Base-by-base conservation (phyloP, 2,113 vertebrate species). In the Epinephelus cyanopodus region DNA sequence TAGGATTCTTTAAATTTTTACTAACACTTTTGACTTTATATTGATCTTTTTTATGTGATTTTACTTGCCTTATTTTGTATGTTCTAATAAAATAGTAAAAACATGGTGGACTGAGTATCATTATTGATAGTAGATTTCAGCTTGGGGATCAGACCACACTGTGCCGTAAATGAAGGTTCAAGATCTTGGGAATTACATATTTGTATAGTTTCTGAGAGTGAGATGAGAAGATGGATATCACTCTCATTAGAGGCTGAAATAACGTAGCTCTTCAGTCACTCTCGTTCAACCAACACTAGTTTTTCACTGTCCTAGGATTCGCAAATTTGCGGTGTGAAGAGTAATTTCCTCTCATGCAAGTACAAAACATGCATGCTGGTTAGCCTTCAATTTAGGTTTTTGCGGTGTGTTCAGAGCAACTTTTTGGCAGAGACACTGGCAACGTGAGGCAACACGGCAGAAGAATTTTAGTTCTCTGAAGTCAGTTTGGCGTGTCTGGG, bases 71-170 rank as follows among this genome's bases (percentile, higher is more conserved):
- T 0, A 23, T 58, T 67, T 37, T 77, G 10, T 27, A 79, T 50
- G 9, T 70, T 11, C 27, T 74, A 19, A 42, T 4, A n/a, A 62
- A 72, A 69, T 53, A 78, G 69, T 54, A 4, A 37, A 37, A 37
- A 25, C 4, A 52, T 14, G 14, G 6, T 21, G 33, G 13, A 67
- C 18, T 23, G 27, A 27, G 9, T 25, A n/a, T 73, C 2, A 15
- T 37, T 23, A 52, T 15, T 17, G 42, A 50, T 21, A 33, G 39
- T 48, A 60, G 2, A 29, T 60, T 68, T 21, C 37, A 42, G 62
- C 37, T 23, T 3, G 13, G 62, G 1, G 33, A 37, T 27, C 25
- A 33, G 58, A 23, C 33, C 33, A 6, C 33, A n/a, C 11, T 11
- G 42, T 12, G 15, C 4, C 12, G 6, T 39, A 39, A 39, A 42